These are phyloP conservation scores for Petroica traversi DNA, from an alignment of 2,113 vertebrate genomes.

Conservation along the genomic window DNA sequence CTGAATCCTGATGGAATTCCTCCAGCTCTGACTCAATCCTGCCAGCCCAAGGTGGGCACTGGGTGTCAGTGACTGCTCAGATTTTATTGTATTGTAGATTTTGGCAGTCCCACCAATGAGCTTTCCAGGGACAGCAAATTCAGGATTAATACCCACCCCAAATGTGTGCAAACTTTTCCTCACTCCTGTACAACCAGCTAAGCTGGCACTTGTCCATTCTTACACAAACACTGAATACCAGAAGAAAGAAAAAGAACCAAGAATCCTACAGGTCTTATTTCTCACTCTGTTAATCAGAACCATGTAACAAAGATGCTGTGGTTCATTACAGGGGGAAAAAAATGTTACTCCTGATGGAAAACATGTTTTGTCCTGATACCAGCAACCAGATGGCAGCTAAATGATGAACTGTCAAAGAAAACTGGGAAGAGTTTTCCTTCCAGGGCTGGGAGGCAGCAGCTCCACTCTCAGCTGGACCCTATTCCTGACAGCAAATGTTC, in stretches of 20 bases:
- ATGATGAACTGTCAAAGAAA: not conserved
- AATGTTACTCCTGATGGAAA: not conserved
- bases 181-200: not conserved
- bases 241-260: not conserved
- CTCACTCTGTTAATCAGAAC: not conserved
- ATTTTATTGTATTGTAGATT: not conserved
- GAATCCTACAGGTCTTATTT: not conserved
- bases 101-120: not conserved
- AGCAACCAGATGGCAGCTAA: not conserved
- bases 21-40: not conserved
- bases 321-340: not conserved
- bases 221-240: not conserved
- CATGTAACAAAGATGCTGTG: not conserved
- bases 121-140: not conserved
- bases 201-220: not conserved
- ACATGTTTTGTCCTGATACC: not conserved
- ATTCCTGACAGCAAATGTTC: accelerated
- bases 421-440: not conserved
- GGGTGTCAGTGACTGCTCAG: not conserved
- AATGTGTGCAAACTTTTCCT: not conserved
- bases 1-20: not conserved
- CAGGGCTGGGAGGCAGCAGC: not conserved
- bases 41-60: not conserved
- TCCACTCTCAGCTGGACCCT: not conserved
- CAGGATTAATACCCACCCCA: not conserved